phyloP scores from a whole-genome alignment of 2,888 invertebrate genomes.

The Nebria brevicollis region DNA sequence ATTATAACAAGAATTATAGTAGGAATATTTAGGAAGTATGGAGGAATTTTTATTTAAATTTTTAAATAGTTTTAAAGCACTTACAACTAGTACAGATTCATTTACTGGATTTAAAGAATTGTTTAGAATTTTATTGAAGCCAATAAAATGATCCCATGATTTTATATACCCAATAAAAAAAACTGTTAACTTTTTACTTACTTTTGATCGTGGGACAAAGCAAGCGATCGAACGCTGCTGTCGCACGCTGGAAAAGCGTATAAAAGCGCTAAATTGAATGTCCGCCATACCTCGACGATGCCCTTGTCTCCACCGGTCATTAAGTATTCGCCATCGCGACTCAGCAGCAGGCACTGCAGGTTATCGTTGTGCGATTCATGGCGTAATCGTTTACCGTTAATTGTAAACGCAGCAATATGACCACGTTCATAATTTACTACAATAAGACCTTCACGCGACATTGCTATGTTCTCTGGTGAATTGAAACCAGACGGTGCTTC shows the following conservation, averaged over 20 bases:
- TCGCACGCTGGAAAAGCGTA: conserved; percentile 99
- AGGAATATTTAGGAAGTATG: no score
- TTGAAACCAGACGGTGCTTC: conserved; percentile 80
- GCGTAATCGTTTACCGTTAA: conserved; percentile 90
- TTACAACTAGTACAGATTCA: no score
- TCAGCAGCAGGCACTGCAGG: conserved; percentile 92
- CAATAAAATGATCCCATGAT: no score
- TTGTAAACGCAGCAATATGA: conserved; percentile 92
- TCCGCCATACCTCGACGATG: conserved; percentile 98
- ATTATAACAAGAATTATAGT: no score
- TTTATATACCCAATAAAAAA: no score
- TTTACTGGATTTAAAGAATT: no score
- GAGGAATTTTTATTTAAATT: no score
- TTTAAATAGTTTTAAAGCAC: no score
- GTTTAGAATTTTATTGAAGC: no score
- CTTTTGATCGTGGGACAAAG: conserved; percentile 99
- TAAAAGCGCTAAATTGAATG: conserved; percentile 94
- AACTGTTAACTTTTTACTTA: conserved; percentile 65
- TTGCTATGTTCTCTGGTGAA: conserved; percentile 87
- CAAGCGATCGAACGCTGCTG: conserved; percentile 92
- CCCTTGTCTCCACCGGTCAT: conserved; percentile 98
- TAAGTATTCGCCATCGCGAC: conserved; percentile 98
- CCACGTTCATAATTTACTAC: conserved; percentile 94
- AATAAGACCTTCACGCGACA: conserved; percentile 96
- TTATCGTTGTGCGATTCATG: conserved; percentile 94